Conservation (phyloP, 1,140 invertebrate genomes). For the Rhyacophila brunnea region DNA sequence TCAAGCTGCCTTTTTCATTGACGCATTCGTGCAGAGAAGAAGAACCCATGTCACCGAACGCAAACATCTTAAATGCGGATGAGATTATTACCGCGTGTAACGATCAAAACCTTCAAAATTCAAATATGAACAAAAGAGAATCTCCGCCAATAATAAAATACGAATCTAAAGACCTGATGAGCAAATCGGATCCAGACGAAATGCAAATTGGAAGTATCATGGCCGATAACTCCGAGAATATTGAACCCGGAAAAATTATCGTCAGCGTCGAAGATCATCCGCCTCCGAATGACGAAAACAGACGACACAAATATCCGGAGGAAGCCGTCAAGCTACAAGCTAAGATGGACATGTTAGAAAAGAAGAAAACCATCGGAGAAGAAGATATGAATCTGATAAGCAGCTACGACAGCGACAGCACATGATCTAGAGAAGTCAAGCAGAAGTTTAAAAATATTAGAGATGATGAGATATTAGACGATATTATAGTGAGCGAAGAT, state of each 20-base stretch:
- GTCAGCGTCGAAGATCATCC: conserved; percentile 29
- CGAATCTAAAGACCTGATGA: conserved; percentile 14
- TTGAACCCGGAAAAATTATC: conserved; percentile 22
- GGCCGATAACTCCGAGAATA: neutral
- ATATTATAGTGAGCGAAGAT: conserved; percentile 7
- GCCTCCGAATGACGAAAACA: conserved; percentile 41
- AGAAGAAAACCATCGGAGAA: conserved; percentile 41
- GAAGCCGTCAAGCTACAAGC: conserved; percentile 42
- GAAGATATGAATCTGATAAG: conserved; percentile 51
- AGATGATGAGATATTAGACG: neutral
- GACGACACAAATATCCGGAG: conserved; percentile 44
- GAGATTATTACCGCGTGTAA: conserved; percentile 5
- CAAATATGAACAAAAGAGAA: conserved; percentile 5
- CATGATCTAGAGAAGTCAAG: conserved; percentile 50
- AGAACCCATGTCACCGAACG: conserved; percentile 40
- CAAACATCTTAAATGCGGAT: conserved; percentile 17
- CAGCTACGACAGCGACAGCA: conserved; percentile 50
- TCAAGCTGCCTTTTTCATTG: conserved; percentile 78
- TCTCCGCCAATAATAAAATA: neutral
- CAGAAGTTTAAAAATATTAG: neutral
- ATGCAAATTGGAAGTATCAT: conserved; percentile 12
- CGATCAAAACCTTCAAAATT: conserved; percentile 9
- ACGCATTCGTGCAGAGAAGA: conserved; percentile 53
- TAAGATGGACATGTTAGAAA: conserved; percentile 42
- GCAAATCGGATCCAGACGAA: conserved; percentile 20